A percentile compares a stretch with the other conserved stretches of the same genome.
Evolutionary conservation across 2,113 vertebrate genomes (phyloP).

Genomic region (Bettongia penicillata): DNA sequence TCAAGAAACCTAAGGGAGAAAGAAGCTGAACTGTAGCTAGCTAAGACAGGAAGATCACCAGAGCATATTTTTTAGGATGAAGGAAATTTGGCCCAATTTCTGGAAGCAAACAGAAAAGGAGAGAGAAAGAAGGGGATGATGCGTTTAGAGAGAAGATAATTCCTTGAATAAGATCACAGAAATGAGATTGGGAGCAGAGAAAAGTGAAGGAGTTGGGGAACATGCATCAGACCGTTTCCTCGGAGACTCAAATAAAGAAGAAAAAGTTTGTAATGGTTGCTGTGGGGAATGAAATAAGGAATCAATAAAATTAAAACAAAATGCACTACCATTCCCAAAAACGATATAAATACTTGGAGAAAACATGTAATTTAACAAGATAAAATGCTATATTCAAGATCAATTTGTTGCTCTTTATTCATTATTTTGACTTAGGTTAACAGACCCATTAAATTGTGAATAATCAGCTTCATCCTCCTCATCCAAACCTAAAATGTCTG

Average conservation of each 20-base stretch:
- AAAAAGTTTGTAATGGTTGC: rapidly evolving
- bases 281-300: rapidly evolving
- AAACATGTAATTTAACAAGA: constrained; percentile 72
- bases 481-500: constrained; percentile 85
- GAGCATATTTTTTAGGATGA: neutral
- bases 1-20: neutral
- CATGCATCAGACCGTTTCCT: neutral
- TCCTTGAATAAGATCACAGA: neutral
- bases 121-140: neutral
- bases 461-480: constrained; percentile 82
- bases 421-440: constrained; percentile 68
- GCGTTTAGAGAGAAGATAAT: neutral
- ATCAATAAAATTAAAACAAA: constrained; percentile 51
- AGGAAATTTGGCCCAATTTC: too few species aligned
- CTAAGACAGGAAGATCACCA: neutral
- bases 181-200: neutral
- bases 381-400: constrained; percentile 57
- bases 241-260: neutral
- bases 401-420: constrained; percentile 67
- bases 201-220: neutral
- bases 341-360: constrained; percentile 64
- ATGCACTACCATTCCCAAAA: constrained; percentile 42
- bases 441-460: constrained; percentile 77
- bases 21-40: neutral
- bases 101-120: neutral